Base-by-base conservation (phyloP, 1,140 invertebrate genomes). In the Stratiolaelaps scimitus region DNA sequence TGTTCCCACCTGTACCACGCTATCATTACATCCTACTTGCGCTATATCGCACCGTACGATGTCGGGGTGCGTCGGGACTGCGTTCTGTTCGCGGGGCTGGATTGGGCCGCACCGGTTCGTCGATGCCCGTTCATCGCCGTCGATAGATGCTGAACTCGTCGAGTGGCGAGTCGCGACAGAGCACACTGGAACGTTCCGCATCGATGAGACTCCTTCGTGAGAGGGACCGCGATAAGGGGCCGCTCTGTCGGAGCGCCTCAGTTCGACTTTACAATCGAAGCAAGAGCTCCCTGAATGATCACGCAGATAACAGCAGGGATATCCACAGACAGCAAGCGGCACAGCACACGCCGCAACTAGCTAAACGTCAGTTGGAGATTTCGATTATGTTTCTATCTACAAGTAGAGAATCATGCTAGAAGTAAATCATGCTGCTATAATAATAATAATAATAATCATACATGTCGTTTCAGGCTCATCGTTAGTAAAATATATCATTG, bases 161-260 rank as follows among this genome's bases (percentile, higher is more conserved):
- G 53, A 60, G 53, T 23, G 53, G 53, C 26, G 53, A 60, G 34
- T 60, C 53, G 17, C 53, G 53, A 17, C 53, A 60, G 53, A 60
- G 53, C 23, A 60, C 53, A 23, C 53, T 60, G 53, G 53, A 60
- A 10, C 13, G 53, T 17, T 60, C 53, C 15, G 53, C 53, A 23
- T 60, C 53, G 53, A 60, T 60, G 53, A 60, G 53, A 34, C 34
- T 60, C 26, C 53, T 60, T 26, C 53, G 53, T 26, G 53, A 60
- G 20, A 60, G 53, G 23, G 53, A 60, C 34, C 53, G 53, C 53
- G 53, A 60, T 6, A 60, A 60, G 34, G 53, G 53, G 26, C 34
- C 34, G 4, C 53, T 60, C 20, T 19, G 53, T 60, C 53, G 53
- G 23, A 60, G 53, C 23, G 53, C 53, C 2, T 60, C 53, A 1